Conservation (phyloP, 2,797 vertebrate species). For the Hozukius guyotensis region DNA sequence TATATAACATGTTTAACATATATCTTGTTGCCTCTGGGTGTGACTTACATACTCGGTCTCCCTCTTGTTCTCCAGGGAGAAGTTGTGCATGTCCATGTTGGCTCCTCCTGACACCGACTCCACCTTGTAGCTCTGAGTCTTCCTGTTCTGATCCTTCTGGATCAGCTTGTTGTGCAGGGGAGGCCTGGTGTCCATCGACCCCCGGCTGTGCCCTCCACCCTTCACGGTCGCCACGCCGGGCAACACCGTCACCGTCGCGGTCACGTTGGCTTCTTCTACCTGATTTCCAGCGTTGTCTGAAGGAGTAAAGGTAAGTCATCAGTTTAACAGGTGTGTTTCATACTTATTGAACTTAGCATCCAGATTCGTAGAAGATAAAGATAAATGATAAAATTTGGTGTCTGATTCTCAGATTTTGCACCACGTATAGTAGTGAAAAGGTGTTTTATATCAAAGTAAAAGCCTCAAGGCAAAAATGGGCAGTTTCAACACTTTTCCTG, state of each 20-base stretch:
- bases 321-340: not conserved
- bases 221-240: constrained; percentile 42
- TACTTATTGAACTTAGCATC: not conserved
- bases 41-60: constrained; percentile 94
- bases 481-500: not conserved
- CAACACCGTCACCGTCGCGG: constrained; percentile 38
- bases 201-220: constrained; percentile 52
- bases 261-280: constrained; percentile 82
- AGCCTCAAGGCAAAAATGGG: too few species aligned
- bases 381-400: not conserved
- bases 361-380: not conserved
- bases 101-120: constrained; percentile 84
- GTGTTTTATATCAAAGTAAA: not conserved
- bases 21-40: not conserved
- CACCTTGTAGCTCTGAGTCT: constrained; percentile 90
- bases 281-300: constrained; percentile 86
- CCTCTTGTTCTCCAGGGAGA: constrained; percentile 91
- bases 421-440: not conserved
- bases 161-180: constrained; percentile 85
- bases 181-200: constrained; percentile 72
- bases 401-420: not conserved
- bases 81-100: constrained; percentile 90
- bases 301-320: not conserved
- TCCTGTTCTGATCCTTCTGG: constrained; percentile 87
- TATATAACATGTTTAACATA: not conserved